Evolutionary conservation across 1,140 invertebrate genomes (phyloP).

Genomic region (Dreissena rostriformis): DNA sequence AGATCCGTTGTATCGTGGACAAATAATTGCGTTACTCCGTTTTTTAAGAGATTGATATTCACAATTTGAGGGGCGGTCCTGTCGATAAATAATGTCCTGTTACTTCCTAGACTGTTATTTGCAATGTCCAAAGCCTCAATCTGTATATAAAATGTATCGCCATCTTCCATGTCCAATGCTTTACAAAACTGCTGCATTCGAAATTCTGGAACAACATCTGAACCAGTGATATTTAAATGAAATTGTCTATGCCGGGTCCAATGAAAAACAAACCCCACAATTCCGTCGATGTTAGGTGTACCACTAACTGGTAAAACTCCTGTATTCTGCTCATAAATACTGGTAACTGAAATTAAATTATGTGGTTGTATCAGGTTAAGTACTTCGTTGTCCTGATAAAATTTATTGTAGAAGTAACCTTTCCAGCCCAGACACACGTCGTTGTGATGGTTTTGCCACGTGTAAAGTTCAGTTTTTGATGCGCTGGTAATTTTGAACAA

Average conservation of each 20-base stretch:
- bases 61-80: conserved; percentile 42
- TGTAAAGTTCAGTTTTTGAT: neutral
- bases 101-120: conserved; percentile 40
- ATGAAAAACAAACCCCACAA: conserved; percentile 30
- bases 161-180: conserved; percentile 34
- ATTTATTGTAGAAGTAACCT: conserved; percentile 14
- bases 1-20: conserved; percentile 65
- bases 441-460: conserved; percentile 31
- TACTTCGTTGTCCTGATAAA: conserved; percentile 30
- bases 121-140: conserved; percentile 57
- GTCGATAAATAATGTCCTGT: conserved; percentile 58
- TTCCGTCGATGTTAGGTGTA: conserved; percentile 62
- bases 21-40: conserved; percentile 47
- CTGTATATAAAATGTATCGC: conserved; percentile 55
- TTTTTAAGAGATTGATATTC: conserved; percentile 51
- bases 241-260: neutral
- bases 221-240: neutral
- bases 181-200: conserved; percentile 18
- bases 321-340: conserved; percentile 60
- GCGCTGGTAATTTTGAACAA: neutral
- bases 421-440: conserved; percentile 16
- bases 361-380: conserved; percentile 47
- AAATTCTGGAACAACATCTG: conserved; percentile 34
- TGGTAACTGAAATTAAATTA: neutral
- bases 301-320: conserved; percentile 58